Conservation (phyloP, 2,888 invertebrate species). For the Coelopa pilipes region DNA sequence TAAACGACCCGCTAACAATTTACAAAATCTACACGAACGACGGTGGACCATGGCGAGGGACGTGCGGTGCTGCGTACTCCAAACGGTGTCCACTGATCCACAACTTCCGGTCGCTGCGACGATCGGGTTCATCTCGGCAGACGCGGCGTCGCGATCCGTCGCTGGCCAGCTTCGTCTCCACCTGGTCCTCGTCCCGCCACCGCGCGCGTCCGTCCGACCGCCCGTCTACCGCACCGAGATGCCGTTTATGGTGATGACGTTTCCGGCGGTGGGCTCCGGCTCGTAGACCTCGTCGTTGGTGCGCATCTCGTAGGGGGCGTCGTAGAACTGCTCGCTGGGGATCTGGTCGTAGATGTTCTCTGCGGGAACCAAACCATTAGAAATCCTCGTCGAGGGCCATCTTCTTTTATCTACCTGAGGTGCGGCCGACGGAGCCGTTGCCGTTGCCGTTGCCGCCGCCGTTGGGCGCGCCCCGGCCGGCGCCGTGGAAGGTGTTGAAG, state of each 20-base stretch:
- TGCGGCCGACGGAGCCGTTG: slow-evolving; percentile 14
- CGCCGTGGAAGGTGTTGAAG: slow-evolving; percentile 65
- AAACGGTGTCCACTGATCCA: no score
- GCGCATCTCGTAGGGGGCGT: slow-evolving; percentile 78
- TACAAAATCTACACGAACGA: slow-evolving; percentile 33
- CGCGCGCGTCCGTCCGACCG: neutral
- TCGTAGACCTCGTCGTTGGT: slow-evolving; percentile 72
- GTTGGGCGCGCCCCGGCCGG: slow-evolving; percentile 45
- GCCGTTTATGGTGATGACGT: slow-evolving; percentile 86
- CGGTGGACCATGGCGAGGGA: neutral
- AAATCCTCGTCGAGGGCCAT: no score
- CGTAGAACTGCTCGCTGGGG: slow-evolving; percentile 78
- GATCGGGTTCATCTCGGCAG: neutral
- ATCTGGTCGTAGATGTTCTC: slow-evolving; percentile 73
- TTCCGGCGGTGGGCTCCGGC: slow-evolving; percentile 64
- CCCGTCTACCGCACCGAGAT: slow-evolving; percentile 79
- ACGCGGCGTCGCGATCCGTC: neutral
- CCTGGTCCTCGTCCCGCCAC: neutral
- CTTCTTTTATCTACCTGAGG: slow-evolving; percentile 48
- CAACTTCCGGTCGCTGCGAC: neutral
- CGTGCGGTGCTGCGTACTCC: neutral
- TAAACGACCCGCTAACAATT: slow-evolving; percentile 9
- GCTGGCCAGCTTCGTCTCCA: no score
- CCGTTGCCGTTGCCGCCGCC: slow-evolving; percentile 36
- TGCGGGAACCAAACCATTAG: slow-evolving; percentile 34